A percentile compares a stretch with the other conserved stretches of the same genome.
These are phyloP conservation scores for Rhynchonycteris naso DNA, from an alignment of 2,797 vertebrate species.

Conservation along the genomic window DNA sequence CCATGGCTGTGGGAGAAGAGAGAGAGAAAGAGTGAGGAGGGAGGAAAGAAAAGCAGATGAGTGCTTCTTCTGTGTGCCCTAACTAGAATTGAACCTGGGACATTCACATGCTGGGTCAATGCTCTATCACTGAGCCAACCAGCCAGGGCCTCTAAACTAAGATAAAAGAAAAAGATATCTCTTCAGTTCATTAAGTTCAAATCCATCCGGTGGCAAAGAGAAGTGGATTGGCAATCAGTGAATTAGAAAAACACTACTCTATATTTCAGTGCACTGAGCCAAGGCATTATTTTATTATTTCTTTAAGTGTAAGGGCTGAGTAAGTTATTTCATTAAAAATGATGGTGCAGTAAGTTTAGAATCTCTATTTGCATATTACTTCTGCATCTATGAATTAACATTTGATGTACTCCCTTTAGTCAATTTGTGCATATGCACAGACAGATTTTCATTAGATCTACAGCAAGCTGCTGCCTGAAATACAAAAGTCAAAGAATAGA, in stretches of 20 bases:
- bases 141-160: constrained; percentile 30
- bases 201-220: constrained; percentile 72
- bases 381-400: constrained; percentile 81
- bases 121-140: too few relatives aligned
- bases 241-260: constrained; percentile 73
- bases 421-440: constrained; percentile 80
- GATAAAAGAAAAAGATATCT: constrained; percentile 37
- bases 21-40: too few relatives aligned
- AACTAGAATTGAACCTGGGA: too few relatives aligned
- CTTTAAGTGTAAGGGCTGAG: constrained; percentile 80
- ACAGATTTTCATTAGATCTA: constrained; percentile 80
- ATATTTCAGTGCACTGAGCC: constrained; percentile 66
- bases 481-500: constrained; percentile 65
- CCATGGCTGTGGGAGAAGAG: too few relatives aligned
- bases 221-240: constrained; percentile 78
- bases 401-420: constrained; percentile 81
- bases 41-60: too few relatives aligned
- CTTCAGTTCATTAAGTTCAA: constrained; percentile 79
- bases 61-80: too few relatives aligned
- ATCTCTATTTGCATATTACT: constrained; percentile 82
- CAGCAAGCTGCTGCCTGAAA: constrained; percentile 73
- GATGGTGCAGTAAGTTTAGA: constrained; percentile 74
- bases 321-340: constrained; percentile 84
- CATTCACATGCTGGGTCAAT: too few relatives aligned
- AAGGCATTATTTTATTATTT: constrained; percentile 80